Conservation (phyloP, 1,140 invertebrate genomes). For the Caenorhabditis brenneri region DNA sequence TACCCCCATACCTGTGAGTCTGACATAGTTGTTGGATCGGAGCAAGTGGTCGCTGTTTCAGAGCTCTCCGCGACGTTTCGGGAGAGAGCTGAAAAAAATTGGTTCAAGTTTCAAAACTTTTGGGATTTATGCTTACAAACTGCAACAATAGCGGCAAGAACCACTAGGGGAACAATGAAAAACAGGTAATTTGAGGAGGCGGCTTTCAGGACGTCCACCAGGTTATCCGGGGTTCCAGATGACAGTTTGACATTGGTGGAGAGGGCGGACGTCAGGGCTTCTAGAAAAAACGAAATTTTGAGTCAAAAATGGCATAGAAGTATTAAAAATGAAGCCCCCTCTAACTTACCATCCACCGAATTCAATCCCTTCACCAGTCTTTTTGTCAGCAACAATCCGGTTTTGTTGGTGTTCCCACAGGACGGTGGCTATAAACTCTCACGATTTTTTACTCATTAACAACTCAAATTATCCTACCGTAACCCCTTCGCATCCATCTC, state of each 20-base stretch:
- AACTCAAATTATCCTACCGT: conserved; percentile 46
- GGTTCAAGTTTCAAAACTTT: neutral
- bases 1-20: conserved; percentile 18
- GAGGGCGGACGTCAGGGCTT: conserved; percentile 42
- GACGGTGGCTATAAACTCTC: neutral
- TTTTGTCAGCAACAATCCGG: neutral
- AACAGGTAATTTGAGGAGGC: neutral
- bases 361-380: neutral
- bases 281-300: neutral
- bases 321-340: neutral
- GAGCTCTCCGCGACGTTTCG: neutral
- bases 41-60: conserved; percentile 13
- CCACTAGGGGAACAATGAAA: neutral
- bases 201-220: neutral
- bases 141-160: neutral
- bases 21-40: conserved; percentile 5
- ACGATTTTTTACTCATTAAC: neutral
- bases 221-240: neutral
- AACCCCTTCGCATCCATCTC: conserved; percentile 58
- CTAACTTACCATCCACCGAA: conserved; percentile 3
- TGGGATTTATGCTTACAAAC: neutral
- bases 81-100: neutral
- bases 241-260: conserved; percentile 23
- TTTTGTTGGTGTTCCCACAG: conserved; percentile 7
- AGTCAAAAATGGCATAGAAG: no score